Conservation (phyloP, 2,113 vertebrate species). For the Terrapene triunguis region DNA sequence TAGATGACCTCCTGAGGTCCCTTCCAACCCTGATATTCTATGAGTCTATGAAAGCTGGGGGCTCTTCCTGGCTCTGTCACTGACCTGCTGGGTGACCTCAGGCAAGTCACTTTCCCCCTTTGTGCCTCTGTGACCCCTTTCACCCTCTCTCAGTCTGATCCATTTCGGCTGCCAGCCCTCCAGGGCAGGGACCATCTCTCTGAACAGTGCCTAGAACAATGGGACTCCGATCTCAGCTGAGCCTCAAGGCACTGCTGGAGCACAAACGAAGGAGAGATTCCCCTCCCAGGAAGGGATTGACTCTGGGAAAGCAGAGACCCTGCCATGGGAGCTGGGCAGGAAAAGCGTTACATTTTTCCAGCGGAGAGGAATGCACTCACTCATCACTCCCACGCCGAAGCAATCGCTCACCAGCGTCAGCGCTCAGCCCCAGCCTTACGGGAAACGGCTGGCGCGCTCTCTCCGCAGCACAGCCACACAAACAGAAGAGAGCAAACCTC, state of each 20-base stretch:
- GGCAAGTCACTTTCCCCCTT: background rate
- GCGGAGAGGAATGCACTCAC: too few relatives aligned
- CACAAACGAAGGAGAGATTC: background rate
- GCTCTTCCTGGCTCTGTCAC: too few relatives aligned
- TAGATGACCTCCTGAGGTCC: too few relatives aligned
- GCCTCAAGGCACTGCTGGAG: background rate
- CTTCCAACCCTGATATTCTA: too few relatives aligned
- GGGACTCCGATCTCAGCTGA: background rate
- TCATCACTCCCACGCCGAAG: background rate
- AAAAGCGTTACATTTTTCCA: background rate
- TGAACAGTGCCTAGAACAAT: rapidly evolving
- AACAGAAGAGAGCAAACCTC: too few relatives aligned
- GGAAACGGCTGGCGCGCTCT: too few relatives aligned
- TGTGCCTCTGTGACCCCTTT: background rate
- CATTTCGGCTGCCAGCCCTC: background rate
- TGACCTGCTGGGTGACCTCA: background rate
- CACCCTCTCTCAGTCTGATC: background rate
- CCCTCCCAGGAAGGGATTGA: too few relatives aligned
- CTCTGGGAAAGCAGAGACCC: background rate
- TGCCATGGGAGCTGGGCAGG: background rate
- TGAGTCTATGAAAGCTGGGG: background rate
- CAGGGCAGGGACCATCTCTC: rapidly evolving
- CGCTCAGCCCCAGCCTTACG: too few relatives aligned
- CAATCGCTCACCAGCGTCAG: background rate
- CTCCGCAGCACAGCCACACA: too few relatives aligned